Evolutionary conservation across 2,888 invertebrate genomes (phyloP), one percentile per base, ranked within the genome.

Genomic region (Ceriagrion tenellum): DNA sequence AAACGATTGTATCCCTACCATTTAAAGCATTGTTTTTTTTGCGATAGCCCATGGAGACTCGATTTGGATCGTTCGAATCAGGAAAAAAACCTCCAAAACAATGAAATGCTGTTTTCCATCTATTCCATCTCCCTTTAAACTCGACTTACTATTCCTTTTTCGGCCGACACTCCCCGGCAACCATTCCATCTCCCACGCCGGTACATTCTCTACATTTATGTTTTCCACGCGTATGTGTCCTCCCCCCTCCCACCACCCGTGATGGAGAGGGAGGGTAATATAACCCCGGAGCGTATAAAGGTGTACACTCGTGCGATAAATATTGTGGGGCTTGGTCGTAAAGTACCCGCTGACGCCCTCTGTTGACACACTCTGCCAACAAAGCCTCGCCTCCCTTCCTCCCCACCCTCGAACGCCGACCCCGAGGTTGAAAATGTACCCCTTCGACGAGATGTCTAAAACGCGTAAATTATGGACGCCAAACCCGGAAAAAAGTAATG

Each of bases 291-390:
- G 30, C 30, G 81, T 81, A 81, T 81, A 81, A 81, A 81, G 81
- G 81, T 81, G 81, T 81, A 35, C 81, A 12, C 35, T 35, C 18
- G 81, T 35, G 81, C 81, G 81, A 81, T 81, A 81, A 81, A 81
- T 81, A 81, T 81, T 81, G 81, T 35, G 30, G 35, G 81, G 16
- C 81, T 16, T 10, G 35, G 81, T 35, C 81, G 81, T 81, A 81
- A 81, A 81, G 81, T 81, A 35, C 81, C 30, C 81, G 81, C 81
- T 81, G 81, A 81, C 81, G 81, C 30, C 26, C 81, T 81, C 81
- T 81, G 81, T 81, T 81, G 81, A 81, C 81, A 35, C 81, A 81
- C 59, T 16, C 81, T 4, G 30, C 35, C 35, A 16, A 59, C 59
- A 59, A 59, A 59, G 59, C 59, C 3, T 12, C 81, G 35, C 30